phyloP scores from a whole-genome alignment of 37 sponge, comb jelly and placozoan species.

The Diacarnus erythraeanus region DNA sequence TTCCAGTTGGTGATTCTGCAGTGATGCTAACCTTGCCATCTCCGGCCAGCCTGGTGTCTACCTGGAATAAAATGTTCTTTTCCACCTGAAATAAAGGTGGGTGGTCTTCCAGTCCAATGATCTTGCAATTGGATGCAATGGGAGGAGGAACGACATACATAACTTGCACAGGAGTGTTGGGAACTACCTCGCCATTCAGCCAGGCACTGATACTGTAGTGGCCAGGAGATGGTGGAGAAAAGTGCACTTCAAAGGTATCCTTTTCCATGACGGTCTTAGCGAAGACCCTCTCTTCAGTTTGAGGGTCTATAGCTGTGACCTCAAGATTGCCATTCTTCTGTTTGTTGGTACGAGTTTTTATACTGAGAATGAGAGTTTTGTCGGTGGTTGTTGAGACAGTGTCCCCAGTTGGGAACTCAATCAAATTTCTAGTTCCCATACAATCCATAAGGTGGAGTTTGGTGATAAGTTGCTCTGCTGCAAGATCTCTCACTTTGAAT shows the following conservation, averaged over 20 bases:
- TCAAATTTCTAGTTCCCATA: neutral
- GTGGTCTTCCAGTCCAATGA: slow-evolving; percentile 43
- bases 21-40: slow-evolving; percentile 40
- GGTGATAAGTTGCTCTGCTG: slow-evolving; percentile 21
- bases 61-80: slow-evolving; percentile 29
- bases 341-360: slow-evolving; percentile 9
- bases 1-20: slow-evolving; percentile 18
- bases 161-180: slow-evolving; percentile 50
- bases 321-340: slow-evolving; percentile 13
- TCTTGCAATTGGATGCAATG: slow-evolving; percentile 43
- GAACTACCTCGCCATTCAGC: slow-evolving; percentile 32
- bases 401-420: neutral
- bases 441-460: slow-evolving; percentile 18
- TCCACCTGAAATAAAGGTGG: slow-evolving; percentile 27
- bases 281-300: neutral
- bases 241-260: slow-evolving; percentile 37
- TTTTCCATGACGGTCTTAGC: neutral
- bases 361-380: neutral
- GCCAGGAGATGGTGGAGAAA: slow-evolving; percentile 42
- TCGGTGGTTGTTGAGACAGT: neutral
- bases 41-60: slow-evolving; percentile 74
- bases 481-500: slow-evolving; percentile 24
- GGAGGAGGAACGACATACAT: slow-evolving; percentile 22
- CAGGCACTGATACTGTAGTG: slow-evolving; percentile 32
- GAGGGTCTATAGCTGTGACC: slow-evolving; percentile 2